Conservation (phyloP, 2,113 vertebrate genomes). For the Rhodinocichla rosea region DNA sequence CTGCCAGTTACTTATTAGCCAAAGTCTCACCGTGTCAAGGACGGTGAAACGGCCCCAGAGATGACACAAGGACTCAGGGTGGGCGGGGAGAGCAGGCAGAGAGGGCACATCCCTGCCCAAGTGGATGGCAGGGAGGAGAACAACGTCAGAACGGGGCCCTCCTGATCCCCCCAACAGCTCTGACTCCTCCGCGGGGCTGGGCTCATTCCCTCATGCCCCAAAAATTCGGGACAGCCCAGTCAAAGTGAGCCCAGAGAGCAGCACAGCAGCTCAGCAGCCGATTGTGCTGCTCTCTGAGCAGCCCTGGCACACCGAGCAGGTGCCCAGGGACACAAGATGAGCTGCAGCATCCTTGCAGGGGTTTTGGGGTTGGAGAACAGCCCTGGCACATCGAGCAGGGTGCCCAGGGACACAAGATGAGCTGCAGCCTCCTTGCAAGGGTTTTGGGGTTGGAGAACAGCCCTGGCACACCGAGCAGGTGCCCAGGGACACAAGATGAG, state of each 20-base stretch:
- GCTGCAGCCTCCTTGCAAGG: no score
- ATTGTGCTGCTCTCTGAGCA: not conserved
- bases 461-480: no score
- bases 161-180: accelerated
- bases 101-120: not conserved
- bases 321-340: not conserved
- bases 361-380: not conserved
- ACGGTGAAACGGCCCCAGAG: accelerated
- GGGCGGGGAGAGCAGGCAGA: not conserved
- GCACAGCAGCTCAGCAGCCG: accelerated
- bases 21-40: accelerated
- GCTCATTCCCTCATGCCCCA: accelerated
- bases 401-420: no score
- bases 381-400: no score
- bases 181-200: accelerated
- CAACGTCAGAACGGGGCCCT: accelerated
- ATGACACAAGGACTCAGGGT: not conserved
- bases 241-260: not conserved
- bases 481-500: no score
- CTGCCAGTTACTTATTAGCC: not conserved
- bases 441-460: no score
- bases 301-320: accelerated
- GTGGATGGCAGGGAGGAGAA: not conserved
- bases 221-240: accelerated
- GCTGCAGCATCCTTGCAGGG: not conserved